Evolutionary conservation across 2,113 vertebrate genomes (phyloP), one percentile per base, ranked within the genome.

Genomic region (Petroica traversi): DNA sequence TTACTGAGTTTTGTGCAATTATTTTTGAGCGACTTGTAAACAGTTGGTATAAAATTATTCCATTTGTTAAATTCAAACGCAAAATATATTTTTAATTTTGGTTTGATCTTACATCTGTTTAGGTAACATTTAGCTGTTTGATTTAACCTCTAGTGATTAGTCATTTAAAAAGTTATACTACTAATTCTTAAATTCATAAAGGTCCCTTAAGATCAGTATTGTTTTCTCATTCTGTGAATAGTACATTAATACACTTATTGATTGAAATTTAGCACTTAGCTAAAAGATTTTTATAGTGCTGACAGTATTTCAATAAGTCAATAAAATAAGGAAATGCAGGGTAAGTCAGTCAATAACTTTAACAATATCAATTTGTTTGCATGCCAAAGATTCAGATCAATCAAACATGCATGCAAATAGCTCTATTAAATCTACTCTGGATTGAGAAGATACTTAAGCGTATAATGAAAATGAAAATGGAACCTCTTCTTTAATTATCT

Each of bases 381-480:
- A 88, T 94, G 84, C 80, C 87, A 96, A 95, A 93, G 49, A 36
- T 96, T 61, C 83, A 97, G 90, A 97, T 97, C 89, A 97, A 91
- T 94, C 89, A 95, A 93, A 97, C 33, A 18, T 95, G 61, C 61
- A 96, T 95, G 54, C 38, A 98, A 97, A 98, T 94, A 79, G 86
- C 72, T 95, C 95, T 82, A 97, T 97, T 97, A 98, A 93, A 91
- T 78, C 80, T 96, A 95, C 96, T 97, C 85, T 97, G 85, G 58
- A 94, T 67, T 88, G 45, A 94, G 87, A 94, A 95, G 45, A 81
- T 86, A 78, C 55, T 97, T 97, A 95, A 95, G 48, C 3, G 8
- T 75, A 73, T 97, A 98, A 97, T 96, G 95, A 95, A 98, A 98
- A 97, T 95, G 95, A 96, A 97, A 98, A 97, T 92, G 96, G 86